A percentile compares a stretch with the other conserved stretches of the same genome.
Conservation (phyloP, 2,888 invertebrate species). For the Bembecia ichneumoniformis region DNA sequence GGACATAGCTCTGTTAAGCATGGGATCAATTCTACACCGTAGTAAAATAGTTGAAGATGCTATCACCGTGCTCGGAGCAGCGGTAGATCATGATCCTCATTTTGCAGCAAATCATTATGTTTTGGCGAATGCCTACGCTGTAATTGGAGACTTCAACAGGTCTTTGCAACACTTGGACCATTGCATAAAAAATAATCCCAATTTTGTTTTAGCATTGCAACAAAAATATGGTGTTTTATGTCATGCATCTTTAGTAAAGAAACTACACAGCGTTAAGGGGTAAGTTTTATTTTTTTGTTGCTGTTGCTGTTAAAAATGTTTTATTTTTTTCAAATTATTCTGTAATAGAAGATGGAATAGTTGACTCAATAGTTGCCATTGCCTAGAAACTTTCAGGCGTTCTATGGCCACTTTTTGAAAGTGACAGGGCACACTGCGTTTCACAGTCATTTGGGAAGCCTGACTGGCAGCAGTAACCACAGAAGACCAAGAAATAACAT, state of each 20-base stretch:
- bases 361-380: no score
- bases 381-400: no score
- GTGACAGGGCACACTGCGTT: no score
- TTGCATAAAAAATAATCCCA: slow-evolving; percentile 75
- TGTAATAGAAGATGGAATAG: no score
- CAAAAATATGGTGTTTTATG: slow-evolving; percentile 78
- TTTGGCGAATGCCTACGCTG: slow-evolving; percentile 81
- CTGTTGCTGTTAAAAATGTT: no score
- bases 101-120: slow-evolving; percentile 76
- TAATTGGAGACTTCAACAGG: slow-evolving; percentile 78
- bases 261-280: slow-evolving; percentile 76
- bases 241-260: slow-evolving; percentile 75
- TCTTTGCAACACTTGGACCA: slow-evolving; percentile 74
- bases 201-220: slow-evolving; percentile 73
- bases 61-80: slow-evolving; percentile 78
- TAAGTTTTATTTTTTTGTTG: slow-evolving; percentile 43
- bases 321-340: no score
- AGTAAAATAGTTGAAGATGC: slow-evolving; percentile 79
- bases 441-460: no score
- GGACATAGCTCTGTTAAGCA: slow-evolving; percentile 80
- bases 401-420: no score
- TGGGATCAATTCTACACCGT: slow-evolving; percentile 82
- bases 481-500: no score
- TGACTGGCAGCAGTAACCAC: no score
- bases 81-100: slow-evolving; percentile 78